Evolutionary conservation across 2,797 vertebrate genomes (phyloP).

Genomic region (Phoeniculus purpureus): DNA sequence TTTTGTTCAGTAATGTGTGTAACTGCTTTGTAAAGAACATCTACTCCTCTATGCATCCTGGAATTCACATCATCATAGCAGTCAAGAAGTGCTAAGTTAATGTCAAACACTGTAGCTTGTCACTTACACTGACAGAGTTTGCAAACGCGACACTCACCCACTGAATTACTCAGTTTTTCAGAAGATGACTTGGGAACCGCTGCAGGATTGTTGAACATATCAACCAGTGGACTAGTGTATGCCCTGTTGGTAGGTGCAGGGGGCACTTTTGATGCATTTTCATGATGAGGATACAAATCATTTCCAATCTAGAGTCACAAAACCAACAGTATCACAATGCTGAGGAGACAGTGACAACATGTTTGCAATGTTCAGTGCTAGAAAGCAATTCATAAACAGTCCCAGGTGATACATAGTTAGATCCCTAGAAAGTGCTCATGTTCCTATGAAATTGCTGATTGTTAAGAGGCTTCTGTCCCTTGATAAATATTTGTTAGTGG

Average conservation of each 20-base stretch:
- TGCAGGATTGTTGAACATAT: conserved; percentile 89
- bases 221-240: conserved; percentile 88
- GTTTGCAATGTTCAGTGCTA: background rate
- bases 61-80: background rate
- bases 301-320: conserved; percentile 62
- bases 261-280: conserved; percentile 79
- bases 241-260: conserved; percentile 87
- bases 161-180: conserved; percentile 61
- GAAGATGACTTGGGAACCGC: conserved; percentile 57
- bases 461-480: background rate
- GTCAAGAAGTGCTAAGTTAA: background rate
- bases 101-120: background rate
- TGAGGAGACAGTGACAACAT: background rate
- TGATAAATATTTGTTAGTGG: background rate
- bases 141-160: conserved; percentile 58
- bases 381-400: background rate
- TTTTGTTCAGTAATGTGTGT: background rate
- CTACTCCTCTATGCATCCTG: background rate
- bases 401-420: background rate
- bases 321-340: background rate
- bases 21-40: background rate
- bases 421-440: background rate
- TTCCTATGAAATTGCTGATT: background rate
- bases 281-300: conserved; percentile 64
- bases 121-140: background rate